A percentile compares a stretch with the other conserved stretches of the same genome.
Evolutionary conservation across 2,888 invertebrate species (phyloP).

Genomic region (Hyalella azteca): DNA sequence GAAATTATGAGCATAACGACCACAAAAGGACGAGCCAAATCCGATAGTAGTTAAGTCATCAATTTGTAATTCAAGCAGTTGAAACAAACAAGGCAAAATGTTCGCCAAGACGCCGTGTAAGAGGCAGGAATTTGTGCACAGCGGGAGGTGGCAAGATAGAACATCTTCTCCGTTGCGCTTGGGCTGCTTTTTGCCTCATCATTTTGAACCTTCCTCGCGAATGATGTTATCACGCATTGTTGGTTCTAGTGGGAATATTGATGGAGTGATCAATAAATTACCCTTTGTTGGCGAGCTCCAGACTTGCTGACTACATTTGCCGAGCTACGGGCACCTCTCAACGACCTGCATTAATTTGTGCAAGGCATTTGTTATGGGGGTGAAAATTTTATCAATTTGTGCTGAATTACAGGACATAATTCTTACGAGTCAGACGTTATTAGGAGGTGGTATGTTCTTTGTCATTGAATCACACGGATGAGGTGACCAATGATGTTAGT

Average conservation of each 20-base stretch:
- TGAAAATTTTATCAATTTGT: too few relatives aligned
- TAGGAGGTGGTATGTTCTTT: too few relatives aligned
- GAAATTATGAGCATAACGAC: background rate
- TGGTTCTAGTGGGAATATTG: constrained; percentile 35
- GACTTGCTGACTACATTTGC: constrained; percentile 27
- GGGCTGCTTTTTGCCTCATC: constrained; percentile 34
- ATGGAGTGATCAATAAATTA: constrained; percentile 32
- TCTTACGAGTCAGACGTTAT: too few relatives aligned
- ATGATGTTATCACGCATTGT: constrained; percentile 36
- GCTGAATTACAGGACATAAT: too few relatives aligned
- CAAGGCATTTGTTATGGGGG: too few relatives aligned
- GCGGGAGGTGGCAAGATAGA: constrained; percentile 12
- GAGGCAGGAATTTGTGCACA: constrained; percentile 9
- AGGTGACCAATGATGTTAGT: too few relatives aligned
- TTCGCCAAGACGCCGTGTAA: background rate
- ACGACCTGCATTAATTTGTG: background rate
- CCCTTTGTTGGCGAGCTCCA: constrained; percentile 9
- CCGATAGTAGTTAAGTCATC: constrained; percentile 13
- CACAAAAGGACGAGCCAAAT: background rate
- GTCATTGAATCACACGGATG: too few relatives aligned
- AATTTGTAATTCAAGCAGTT: constrained; percentile 21
- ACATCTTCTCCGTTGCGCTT: constrained; percentile 33
- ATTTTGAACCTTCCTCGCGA: constrained; percentile 21
- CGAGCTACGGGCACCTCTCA: background rate
- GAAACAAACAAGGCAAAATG: constrained; percentile 1